Percentiles rank a stretch among this genome's conserved stretches.
phyloP scores from a whole-genome alignment of 1,140 invertebrate genomes.

The Megathymus violae region DNA sequence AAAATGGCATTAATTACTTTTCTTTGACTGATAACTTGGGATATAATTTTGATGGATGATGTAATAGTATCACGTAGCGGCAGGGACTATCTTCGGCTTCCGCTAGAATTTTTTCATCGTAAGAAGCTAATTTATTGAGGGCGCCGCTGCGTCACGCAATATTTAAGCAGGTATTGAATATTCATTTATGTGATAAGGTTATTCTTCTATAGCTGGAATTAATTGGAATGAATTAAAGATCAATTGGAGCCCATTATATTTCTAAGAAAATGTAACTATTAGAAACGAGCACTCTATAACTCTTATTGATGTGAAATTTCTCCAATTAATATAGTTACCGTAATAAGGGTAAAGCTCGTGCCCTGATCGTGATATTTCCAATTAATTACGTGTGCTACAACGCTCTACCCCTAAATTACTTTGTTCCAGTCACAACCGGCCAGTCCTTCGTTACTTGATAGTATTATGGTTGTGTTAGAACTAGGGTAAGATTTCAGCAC shows the following conservation, averaged over 20 bases:
- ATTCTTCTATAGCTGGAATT: constrained; percentile 17
- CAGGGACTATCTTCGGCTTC: constrained; percentile 2
- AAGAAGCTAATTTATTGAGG: constrained; percentile 28
- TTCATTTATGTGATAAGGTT: constrained; percentile 29
- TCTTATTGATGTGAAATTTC: too few species aligned
- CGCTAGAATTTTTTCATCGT: constrained; percentile 17
- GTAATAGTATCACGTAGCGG: neutral
- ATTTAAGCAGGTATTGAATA: constrained; percentile 27
- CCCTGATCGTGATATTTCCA: too few species aligned
- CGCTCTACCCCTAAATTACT: neutral
- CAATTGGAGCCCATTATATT: constrained; percentile 21
- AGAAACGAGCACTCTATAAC: too few species aligned
- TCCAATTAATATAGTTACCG: too few species aligned
- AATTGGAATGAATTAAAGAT: constrained; percentile 28
- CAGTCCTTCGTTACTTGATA: too few species aligned
- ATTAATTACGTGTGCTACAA: neutral
- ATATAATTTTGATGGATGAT: constrained; percentile 13
- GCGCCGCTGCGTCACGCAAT: constrained; percentile 25
- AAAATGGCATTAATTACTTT: neutral
- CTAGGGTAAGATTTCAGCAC: too few species aligned
- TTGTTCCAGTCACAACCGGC: too few species aligned
- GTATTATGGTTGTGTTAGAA: too few species aligned
- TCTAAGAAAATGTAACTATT: too few species aligned
- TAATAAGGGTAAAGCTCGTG: too few species aligned
- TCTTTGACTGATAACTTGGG: neutral